These are phyloP conservation scores for Strigamia maritima DNA, from an alignment of 2,888 invertebrate genomes.

Conservation along the genomic window DNA sequence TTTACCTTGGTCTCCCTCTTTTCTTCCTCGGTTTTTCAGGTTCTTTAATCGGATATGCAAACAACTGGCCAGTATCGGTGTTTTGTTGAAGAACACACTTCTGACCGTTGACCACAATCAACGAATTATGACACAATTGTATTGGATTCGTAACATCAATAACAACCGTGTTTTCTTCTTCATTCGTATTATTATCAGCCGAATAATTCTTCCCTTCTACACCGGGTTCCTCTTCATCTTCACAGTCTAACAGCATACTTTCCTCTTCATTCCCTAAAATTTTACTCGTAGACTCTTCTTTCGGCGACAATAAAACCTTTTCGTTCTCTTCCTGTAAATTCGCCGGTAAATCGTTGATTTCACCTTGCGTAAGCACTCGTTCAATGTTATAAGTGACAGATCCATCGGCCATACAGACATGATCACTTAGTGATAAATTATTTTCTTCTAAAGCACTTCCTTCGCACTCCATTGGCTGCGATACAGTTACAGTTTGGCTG, in stretches of 20 bases:
- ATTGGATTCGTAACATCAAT: conserved; percentile 46
- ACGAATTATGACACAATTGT: conserved; percentile 45
- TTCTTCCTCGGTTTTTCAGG: conserved; percentile 44
- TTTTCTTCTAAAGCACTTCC: conserved; percentile 5
- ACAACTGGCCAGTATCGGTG: conserved; percentile 50
- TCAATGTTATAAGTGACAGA: not conserved
- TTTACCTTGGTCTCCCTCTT: conserved; percentile 43
- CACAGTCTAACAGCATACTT: not conserved
- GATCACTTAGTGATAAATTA: not conserved
- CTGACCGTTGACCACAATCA: conserved; percentile 51
- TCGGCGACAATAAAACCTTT: not conserved
- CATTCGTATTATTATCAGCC: conserved; percentile 27
- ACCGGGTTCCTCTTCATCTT: not conserved
- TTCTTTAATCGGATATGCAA: conserved; percentile 51
- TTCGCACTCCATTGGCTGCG: not conserved
- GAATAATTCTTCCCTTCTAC: not conserved
- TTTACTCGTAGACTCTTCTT: not conserved
- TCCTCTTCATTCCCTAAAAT: not conserved
- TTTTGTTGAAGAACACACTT: conserved; percentile 52
- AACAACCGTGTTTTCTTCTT: conserved; percentile 43
- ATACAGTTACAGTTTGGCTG: not conserved
- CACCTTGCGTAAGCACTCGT: not conserved
- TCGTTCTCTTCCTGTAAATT: not conserved
- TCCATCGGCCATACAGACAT: not conserved
- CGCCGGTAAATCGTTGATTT: not conserved